phyloP scores from a whole-genome alignment of 2,797 vertebrate species.

The Eremophila alpestris region DNA sequence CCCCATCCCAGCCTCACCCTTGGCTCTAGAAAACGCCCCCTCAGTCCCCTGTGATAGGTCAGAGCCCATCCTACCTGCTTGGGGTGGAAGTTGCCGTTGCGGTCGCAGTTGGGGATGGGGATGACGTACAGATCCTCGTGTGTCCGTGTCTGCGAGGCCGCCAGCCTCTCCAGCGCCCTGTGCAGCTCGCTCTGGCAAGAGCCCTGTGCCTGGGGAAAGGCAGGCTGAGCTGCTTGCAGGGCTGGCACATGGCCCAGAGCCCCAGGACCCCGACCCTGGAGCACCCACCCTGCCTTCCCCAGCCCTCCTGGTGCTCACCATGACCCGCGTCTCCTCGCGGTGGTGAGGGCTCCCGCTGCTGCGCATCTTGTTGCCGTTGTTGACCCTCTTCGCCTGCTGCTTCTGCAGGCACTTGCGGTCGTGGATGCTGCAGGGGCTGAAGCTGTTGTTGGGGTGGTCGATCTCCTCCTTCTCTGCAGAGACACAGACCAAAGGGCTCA shows the following conservation, averaged over 20 bases:
- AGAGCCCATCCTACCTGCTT: constrained; percentile 83
- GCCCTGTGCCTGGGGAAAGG: constrained; percentile 76
- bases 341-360: constrained; percentile 75
- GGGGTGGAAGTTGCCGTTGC: constrained; percentile 90
- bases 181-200: constrained; percentile 90
- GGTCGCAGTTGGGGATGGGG: constrained; percentile 95
- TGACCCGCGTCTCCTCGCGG: constrained; percentile 80
- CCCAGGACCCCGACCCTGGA: accelerated
- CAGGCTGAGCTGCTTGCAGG: accelerated
- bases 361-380: constrained; percentile 81
- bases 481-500: background rate
- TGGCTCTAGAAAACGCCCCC: accelerated
- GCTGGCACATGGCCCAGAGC: accelerated
- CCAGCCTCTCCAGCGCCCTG: constrained; percentile 87
- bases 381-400: constrained; percentile 82
- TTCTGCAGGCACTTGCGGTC: constrained; percentile 92
- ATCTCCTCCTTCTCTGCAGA: constrained; percentile 81
- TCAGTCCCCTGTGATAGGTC: accelerated
- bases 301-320: constrained; percentile 53
- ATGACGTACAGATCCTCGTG: constrained; percentile 91
- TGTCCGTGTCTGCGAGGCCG: constrained; percentile 85
- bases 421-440: constrained; percentile 87
- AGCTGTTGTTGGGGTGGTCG: constrained; percentile 89
- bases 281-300: background rate
- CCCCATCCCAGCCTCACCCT: background rate